Conservation (phyloP, 2,113 vertebrate species). For the Archilochus colubris region DNA sequence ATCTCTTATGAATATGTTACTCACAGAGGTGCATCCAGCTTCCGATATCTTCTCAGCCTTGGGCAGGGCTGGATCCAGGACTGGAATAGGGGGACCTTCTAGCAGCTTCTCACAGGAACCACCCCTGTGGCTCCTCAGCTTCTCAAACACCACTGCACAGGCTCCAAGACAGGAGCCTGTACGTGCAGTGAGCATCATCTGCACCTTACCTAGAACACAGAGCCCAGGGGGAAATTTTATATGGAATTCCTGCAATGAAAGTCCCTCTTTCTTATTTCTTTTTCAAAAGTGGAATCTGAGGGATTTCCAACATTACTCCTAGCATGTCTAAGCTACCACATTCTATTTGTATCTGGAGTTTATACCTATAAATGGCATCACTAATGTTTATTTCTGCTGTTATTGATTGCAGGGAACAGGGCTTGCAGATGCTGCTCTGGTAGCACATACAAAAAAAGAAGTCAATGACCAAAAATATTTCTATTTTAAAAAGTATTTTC, state of each 20-base stretch:
- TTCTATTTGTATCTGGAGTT: background rate
- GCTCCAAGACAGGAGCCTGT: background rate
- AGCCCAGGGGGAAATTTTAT: rapidly evolving
- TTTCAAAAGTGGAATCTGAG: background rate
- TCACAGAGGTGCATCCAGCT: too few species aligned
- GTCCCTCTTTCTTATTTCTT: background rate
- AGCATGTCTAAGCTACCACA: background rate
- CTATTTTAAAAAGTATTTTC: background rate
- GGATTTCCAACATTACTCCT: background rate
- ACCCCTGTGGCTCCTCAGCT: too few species aligned
- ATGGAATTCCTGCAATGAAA: background rate
- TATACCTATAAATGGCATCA: background rate
- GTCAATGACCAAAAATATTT: background rate
- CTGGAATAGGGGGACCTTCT: too few species aligned
- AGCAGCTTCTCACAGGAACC: too few species aligned
- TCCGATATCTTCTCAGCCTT: too few species aligned
- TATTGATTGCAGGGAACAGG: background rate
- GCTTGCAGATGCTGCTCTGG: background rate
- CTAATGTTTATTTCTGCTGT: background rate
- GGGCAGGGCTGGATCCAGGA: too few species aligned
- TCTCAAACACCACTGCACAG: too few species aligned
- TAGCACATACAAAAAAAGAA: background rate
- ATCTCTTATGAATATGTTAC: too few species aligned
- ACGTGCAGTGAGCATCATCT: too few species aligned
- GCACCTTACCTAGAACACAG: background rate